Evolutionary conservation across 2,888 invertebrate genomes (phyloP).

Genomic region (Subacronicta megacephala): DNA sequence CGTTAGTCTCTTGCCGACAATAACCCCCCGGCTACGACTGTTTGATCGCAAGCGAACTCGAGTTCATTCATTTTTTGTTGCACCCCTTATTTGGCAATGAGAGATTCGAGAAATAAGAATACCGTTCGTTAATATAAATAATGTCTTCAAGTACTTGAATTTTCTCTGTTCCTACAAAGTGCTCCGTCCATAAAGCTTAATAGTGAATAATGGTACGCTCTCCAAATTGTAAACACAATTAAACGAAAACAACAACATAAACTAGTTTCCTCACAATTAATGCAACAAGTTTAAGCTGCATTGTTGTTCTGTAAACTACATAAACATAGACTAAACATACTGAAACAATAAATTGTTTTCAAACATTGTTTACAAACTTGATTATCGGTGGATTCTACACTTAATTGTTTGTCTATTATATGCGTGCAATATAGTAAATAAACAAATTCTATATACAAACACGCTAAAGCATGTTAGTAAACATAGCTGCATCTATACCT

Average conservation of each 20-base stretch:
- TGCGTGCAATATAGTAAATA: slow-evolving; percentile 12
- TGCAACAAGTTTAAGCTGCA: background rate
- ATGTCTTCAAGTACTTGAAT: background rate
- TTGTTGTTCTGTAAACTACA: background rate
- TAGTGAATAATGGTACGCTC: too few species aligned
- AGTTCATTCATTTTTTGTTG: slow-evolving; percentile 37
- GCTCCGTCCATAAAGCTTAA: too few species aligned
- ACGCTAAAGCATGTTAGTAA: slow-evolving; percentile 31
- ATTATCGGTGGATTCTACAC: slow-evolving; percentile 6
- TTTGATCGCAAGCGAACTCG: slow-evolving; percentile 18
- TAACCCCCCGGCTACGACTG: slow-evolving; percentile 22
- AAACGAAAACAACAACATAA: background rate
- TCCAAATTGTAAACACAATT: background rate
- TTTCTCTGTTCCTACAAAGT: too few species aligned
- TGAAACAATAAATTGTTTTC: slow-evolving; percentile 14
- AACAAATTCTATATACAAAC: slow-evolving; percentile 21
- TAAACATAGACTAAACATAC: background rate
- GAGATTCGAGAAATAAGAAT: slow-evolving; percentile 17
- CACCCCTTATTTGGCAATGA: slow-evolving; percentile 18
- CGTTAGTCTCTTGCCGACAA: slow-evolving; percentile 34
- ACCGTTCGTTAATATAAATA: slow-evolving; percentile 26
- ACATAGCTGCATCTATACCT: slow-evolving; percentile 8
- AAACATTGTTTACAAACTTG: slow-evolving; percentile 17
- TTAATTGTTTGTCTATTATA: slow-evolving; percentile 6
- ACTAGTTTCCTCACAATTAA: background rate